Base-by-base conservation (phyloP, 35 echinoderm and acorn worm species). In the Anneissia japonica region DNA sequence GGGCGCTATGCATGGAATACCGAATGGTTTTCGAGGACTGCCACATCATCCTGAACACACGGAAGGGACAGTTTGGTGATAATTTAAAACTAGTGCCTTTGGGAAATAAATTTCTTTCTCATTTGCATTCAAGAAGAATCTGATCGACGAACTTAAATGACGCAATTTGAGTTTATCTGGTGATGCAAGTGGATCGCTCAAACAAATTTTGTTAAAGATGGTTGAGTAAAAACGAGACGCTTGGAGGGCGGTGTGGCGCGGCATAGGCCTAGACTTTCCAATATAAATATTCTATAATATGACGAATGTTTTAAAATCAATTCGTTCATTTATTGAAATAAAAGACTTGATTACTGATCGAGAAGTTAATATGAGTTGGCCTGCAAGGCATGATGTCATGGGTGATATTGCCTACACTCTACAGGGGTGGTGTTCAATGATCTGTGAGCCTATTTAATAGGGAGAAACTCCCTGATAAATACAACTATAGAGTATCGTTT, bases 1-100 rank as follows among this genome's bases (percentile, higher is more conserved):
- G 13, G 85, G 85, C 30, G 38, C 75, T 30, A 78, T 79, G 26
- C 86, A 77, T 26, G 41, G 41, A 17, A 86, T 85, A 31, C 90
- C 90, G 7, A 64, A 64, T 23, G 51, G 51, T 64, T 64, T 64
- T 64, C 51, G 51, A 16, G 51, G 51, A 64, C 26, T 64, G 21
- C 51, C 51, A 19, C 51, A 64, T 64, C 51, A 64, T 64, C 5
- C 5, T 45, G 51, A 64, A 64, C 51, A 64, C 51, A 64, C 51
- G 19, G 51, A 64, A 26, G 51, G 51, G 26, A 64, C 51, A 12
- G 51, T 64, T 26, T 64, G 51, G 51, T 64, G 51, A 64, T 64
- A 23, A 16, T 64, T 9, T n/a, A n/a, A n/a, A n/a, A 12, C 51
- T 64, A 9, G 51, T 64, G 11, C 14, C 4, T 43, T 64, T 64